A percentile compares a stretch with the other conserved stretches of the same genome.
Conservation (phyloP, 2,888 invertebrate species). For the Pyrrhia umbra region DNA sequence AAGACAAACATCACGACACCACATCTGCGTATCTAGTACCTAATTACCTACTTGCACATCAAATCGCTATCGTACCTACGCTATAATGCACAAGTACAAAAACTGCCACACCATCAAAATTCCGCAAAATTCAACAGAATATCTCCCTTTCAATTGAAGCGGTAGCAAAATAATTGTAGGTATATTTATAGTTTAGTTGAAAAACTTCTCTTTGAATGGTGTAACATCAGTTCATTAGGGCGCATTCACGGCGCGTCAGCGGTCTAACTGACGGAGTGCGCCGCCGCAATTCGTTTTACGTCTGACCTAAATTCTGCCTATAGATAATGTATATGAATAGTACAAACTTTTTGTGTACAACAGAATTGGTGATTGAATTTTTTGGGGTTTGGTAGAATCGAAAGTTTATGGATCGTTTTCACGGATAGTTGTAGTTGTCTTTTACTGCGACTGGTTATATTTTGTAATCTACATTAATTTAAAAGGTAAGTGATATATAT, state of each 20-base stretch:
- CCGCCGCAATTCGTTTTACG: conserved; percentile 77
- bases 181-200: conserved; percentile 66
- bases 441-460: no score
- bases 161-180: conserved; percentile 57
- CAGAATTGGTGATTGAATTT: conserved; percentile 32
- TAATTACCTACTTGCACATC: no score
- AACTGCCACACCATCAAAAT: conserved; percentile 1
- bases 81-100: no score
- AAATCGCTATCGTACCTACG: no score
- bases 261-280: conserved; percentile 67
- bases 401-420: no score
- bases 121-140: conserved; percentile 7
- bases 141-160: conserved; percentile 32
- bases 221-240: conserved; percentile 83
- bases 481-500: no score
- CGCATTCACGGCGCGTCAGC: conserved; percentile 78
- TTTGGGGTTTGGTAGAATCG: no score
- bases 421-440: no score
- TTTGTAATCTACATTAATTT: no score
- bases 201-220: conserved; percentile 75
- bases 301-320: conserved; percentile 75
- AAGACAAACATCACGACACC: no score
- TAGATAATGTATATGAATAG: conserved; percentile 42
- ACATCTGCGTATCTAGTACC: no score
- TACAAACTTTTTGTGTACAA: conserved; percentile 40